These are phyloP conservation scores for Cistogaster globosa DNA, from an alignment of 2,888 invertebrate genomes.

Conservation along the genomic window DNA sequence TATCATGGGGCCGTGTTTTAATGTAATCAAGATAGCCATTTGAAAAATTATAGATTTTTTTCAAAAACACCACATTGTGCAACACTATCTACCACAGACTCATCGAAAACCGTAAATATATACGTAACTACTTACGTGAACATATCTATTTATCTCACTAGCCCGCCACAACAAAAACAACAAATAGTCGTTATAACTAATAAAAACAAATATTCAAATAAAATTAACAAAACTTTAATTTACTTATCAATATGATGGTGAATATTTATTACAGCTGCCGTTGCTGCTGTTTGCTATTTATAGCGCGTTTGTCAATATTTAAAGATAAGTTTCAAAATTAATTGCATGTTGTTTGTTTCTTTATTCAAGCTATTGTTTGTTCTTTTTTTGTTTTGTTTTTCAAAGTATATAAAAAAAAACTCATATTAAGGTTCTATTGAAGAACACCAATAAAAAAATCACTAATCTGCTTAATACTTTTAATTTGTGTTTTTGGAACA, in stretches of 20 bases:
- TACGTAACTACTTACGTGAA: no score
- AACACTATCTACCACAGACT: no score
- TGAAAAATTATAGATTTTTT: no score
- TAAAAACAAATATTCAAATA: constrained; percentile 1
- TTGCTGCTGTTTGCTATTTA: constrained; percentile 36
- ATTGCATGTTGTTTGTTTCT: constrained; percentile 45
- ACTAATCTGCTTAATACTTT: constrained; percentile 10
- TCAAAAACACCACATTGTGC: no score
- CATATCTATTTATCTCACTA: not conserved
- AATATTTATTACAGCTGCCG: constrained; percentile 7
- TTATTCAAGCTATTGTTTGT: constrained; percentile 4
- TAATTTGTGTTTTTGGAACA: constrained; percentile 71
- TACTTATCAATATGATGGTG: constrained; percentile 38
- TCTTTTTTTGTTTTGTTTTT: not conserved
- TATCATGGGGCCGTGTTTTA: no score
- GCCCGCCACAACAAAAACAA: constrained; percentile 15
- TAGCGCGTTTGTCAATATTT: constrained; percentile 47
- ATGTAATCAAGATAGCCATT: no score
- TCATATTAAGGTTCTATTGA: constrained; percentile 24
- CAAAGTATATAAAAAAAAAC: not conserved
- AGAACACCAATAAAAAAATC: constrained; percentile 36
- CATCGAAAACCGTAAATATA: no score
- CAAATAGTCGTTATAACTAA: constrained; percentile 27
- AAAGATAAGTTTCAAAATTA: constrained; percentile 58
- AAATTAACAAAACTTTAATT: constrained; percentile 35